Percentiles rank a stretch among this genome's conserved stretches.
Conservation (phyloP, 2,113 vertebrate species). For the Semicossyphus pulcher region DNA sequence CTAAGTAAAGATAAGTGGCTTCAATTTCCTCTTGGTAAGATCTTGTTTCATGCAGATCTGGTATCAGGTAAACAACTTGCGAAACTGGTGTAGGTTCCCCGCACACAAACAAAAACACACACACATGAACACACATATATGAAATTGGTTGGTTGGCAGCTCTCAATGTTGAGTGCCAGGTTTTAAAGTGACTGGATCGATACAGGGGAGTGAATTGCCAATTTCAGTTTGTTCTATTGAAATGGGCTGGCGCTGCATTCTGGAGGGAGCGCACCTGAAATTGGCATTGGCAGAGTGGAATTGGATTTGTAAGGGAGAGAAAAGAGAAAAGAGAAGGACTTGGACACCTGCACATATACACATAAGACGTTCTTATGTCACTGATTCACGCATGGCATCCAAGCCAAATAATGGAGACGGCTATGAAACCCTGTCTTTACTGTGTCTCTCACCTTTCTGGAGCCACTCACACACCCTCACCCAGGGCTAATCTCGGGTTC, state of each 20-base stretch:
- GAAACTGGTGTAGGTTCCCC: no score
- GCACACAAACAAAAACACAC: conserved; percentile 9
- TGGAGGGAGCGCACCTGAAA: conserved; percentile 65
- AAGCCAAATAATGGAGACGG: not conserved
- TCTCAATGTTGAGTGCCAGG: conserved; percentile 63
- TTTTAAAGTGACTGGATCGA: conserved; percentile 78
- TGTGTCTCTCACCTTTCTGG: not conserved
- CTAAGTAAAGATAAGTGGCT: not conserved
- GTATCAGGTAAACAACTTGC: not conserved
- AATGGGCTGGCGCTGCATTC: conserved; percentile 67
- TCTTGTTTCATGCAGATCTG: not conserved
- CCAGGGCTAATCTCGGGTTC: conserved; percentile 23
- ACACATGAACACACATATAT: conserved; percentile 14
- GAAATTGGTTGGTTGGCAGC: conserved; percentile 62
- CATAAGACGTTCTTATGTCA: not conserved
- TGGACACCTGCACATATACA: not conserved
- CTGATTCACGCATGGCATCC: not conserved
- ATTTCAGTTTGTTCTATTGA: conserved; percentile 79
- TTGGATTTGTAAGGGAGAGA: conserved; percentile 66
- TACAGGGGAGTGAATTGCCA: conserved; percentile 80
- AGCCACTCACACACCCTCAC: not conserved
- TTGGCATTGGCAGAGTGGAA: conserved; percentile 72
- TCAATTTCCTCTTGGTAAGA: not conserved
- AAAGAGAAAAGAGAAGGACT: conserved; percentile 42
- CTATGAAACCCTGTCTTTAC: not conserved